A percentile compares a stretch with the other conserved stretches of the same genome.
phyloP scores from a whole-genome alignment of 2,797 vertebrate species.

The Acanthornis magna region DNA sequence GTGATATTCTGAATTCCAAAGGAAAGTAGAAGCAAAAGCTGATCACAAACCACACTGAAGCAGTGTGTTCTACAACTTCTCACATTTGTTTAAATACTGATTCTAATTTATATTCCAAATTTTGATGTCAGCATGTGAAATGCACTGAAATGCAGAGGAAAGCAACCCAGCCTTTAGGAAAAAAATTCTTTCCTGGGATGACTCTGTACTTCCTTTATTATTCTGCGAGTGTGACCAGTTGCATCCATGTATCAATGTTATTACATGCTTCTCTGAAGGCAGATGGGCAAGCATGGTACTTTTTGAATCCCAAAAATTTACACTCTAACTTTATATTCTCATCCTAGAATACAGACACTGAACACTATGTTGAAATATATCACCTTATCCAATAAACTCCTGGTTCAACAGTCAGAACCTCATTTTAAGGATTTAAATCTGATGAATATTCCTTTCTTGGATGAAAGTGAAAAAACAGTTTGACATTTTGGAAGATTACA shows the following conservation, averaged over 20 bases:
- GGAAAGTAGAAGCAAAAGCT: background rate
- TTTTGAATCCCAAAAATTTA: background rate
- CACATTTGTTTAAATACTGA: background rate
- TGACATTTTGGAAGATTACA: constrained; percentile 17
- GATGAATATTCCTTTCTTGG: background rate
- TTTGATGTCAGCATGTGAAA: background rate
- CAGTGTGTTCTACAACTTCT: background rate
- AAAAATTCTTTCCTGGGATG: background rate
- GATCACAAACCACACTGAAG: background rate
- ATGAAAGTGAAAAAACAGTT: background rate
- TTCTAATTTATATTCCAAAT: background rate
- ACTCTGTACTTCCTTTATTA: background rate
- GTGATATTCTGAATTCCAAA: background rate
- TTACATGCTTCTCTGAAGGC: background rate
- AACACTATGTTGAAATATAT: background rate
- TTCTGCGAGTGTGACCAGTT: background rate
- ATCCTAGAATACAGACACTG: background rate
- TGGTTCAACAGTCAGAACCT: constrained; percentile 2
- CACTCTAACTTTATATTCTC: background rate
- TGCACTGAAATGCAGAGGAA: background rate
- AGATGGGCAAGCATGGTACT: background rate
- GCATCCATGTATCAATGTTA: background rate
- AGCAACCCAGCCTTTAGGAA: background rate
- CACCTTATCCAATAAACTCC: background rate
- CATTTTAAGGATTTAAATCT: constrained; percentile 32